Percentiles rank a stretch among this genome's conserved stretches.
Conservation (phyloP, 1,140 invertebrate genomes). For the Atta colombica region DNA sequence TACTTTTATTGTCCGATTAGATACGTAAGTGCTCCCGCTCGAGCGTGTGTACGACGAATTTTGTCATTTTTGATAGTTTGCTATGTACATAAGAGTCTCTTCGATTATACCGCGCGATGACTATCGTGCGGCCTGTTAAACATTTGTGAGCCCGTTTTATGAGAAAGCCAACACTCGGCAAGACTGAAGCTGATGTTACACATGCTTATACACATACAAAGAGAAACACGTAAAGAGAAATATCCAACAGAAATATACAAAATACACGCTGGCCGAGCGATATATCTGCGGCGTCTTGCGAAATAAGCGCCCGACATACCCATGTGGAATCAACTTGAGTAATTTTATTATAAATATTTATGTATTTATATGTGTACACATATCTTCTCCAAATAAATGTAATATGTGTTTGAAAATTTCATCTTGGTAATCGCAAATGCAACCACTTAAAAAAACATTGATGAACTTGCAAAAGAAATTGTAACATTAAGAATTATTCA, state of each 20-base stretch:
- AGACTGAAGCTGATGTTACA: conserved; percentile 57
- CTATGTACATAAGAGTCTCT: conserved; percentile 75
- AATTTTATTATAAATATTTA: conserved; percentile 82
- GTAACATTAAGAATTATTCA: background rate
- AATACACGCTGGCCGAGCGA: conserved; percentile 29
- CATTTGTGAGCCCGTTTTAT: conserved; percentile 67
- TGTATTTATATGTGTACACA: conserved; percentile 84
- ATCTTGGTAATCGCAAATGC: background rate
- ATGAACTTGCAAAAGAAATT: background rate
- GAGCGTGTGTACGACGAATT: conserved; percentile 60
- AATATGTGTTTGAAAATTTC: conserved; percentile 79
- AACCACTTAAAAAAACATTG: background rate
- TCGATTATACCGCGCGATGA: conserved; percentile 46
- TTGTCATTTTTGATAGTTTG: conserved; percentile 79
- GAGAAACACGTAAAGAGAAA: background rate
- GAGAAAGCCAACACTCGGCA: conserved; percentile 18
- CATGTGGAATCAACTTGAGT: conserved; percentile 71
- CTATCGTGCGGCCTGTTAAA: conserved; percentile 58
- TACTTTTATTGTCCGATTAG: conserved; percentile 49
- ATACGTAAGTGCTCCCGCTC: conserved; percentile 56
- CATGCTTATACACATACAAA: background rate
- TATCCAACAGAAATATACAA: conserved; percentile 8
- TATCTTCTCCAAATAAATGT: conserved; percentile 83
- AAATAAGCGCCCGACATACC: conserved; percentile 32
- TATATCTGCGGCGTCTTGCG: conserved; percentile 21